Percentiles rank a stretch among this genome's conserved stretches.
phyloP scores from a whole-genome alignment of 1,140 invertebrate species.

The Listronotus oregonensis region DNA sequence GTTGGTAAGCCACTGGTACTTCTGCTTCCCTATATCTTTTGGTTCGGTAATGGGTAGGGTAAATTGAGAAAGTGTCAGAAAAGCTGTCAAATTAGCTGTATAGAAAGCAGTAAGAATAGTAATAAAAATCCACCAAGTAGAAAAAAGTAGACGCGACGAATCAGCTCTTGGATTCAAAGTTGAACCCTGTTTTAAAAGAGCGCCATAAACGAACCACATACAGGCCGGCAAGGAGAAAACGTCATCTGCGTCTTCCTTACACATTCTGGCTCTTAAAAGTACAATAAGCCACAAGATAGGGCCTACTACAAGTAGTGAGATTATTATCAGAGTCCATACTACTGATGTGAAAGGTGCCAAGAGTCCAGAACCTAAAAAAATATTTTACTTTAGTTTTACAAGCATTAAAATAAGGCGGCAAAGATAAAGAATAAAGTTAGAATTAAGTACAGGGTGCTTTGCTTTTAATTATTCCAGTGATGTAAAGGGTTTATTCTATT shows the following conservation, averaged over 20 bases:
- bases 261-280: constrained; percentile 61
- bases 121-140: constrained; percentile 91
- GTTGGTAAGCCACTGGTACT: constrained; percentile 70
- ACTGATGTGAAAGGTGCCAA: constrained; percentile 76
- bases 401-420: too few relatives aligned
- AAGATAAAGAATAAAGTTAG: too few relatives aligned
- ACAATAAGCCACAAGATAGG: constrained; percentile 80
- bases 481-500: too few relatives aligned
- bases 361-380: constrained; percentile 67
- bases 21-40: constrained; percentile 69
- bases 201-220: constrained; percentile 86
- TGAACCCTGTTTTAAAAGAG: constrained; percentile 85
- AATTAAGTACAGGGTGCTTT: too few relatives aligned
- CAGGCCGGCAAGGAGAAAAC: constrained; percentile 64
- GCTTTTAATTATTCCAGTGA: too few relatives aligned
- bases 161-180: constrained; percentile 77
- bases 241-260: constrained; percentile 56
- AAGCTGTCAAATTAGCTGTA: constrained; percentile 88
- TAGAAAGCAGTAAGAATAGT: constrained; percentile 89
- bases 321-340: constrained; percentile 79
- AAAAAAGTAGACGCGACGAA: constrained; percentile 80
- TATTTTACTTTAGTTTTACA: background rate
- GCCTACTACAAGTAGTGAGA: constrained; percentile 73
- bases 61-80: constrained; percentile 82
- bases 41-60: constrained; percentile 75